These are phyloP conservation scores for Butorides virescens DNA, from an alignment of 2,113 vertebrate species.

Conservation along the genomic window DNA sequence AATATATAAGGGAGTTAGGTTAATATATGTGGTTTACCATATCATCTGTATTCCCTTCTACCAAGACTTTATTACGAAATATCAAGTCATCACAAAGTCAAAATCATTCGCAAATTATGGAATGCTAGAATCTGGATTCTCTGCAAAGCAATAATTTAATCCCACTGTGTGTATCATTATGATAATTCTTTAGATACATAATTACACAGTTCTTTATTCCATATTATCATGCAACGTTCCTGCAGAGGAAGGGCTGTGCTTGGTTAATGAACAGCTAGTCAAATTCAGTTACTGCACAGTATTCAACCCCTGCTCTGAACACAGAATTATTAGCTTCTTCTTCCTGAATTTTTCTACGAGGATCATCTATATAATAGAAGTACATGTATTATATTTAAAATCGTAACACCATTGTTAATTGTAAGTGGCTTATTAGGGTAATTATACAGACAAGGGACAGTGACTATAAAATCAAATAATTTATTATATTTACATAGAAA, in stretches of 20 bases:
- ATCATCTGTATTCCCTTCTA: not conserved
- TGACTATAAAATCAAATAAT: not conserved
- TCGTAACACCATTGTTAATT: not conserved
- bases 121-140: not conserved
- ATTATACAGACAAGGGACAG: not conserved
- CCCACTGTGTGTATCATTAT: not conserved
- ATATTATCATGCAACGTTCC: not conserved
- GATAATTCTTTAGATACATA: not conserved
- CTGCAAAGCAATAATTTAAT: not conserved
- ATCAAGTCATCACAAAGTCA: not conserved
- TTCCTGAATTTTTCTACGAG: not conserved
- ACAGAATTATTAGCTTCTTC: not conserved
- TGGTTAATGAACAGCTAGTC: not conserved
- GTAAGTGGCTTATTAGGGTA: not conserved
- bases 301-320: not conserved
- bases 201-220: not conserved
- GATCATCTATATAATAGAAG: not conserved
- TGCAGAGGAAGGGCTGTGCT: not conserved
- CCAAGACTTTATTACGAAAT: not conserved
- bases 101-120: not conserved
- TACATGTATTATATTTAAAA: not conserved
- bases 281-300: not conserved
- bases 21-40: not conserved
- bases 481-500: not conserved
- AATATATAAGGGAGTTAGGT: not conserved